Evolutionary conservation across 2,113 vertebrate genomes (phyloP), one percentile per base, ranked within the genome.

Genomic region (Candoia aspera): DNA sequence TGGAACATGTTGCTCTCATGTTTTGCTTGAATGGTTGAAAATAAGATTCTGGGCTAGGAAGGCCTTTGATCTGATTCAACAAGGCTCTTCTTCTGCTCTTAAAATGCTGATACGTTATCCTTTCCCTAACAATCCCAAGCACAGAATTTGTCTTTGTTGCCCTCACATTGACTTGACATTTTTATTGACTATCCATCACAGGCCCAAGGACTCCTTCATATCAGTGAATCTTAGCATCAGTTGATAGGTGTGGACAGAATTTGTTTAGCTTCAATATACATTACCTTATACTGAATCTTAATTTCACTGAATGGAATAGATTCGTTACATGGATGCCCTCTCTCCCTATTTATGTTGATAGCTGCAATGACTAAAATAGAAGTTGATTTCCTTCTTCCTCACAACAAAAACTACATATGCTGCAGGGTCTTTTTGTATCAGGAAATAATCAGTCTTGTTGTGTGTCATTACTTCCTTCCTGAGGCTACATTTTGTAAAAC

Each of bases 401-500:
- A 64, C 6, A 86, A 91, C 19, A 37, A 0, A 92, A 83, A 90
- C 8, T 42, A 29, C 54, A 12, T 90, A 86, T 94, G 93, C 90
- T 92, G 87, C 19, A 29, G 6, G 21, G 62, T 89, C 6, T 85
- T 93, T 94, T 94, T 64, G 4, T 33, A 68, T 86, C 88, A 68
- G 54, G 37, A 54, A 64, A 49, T 87, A 89, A 94, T 93, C 89
- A 89, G 17, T 91, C 94, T 92, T 8, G 2, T 57, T 90, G n/a
- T 89, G 49, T 90, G 92, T 62, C 46, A 23, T 93, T 54, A 42
- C 17, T 79, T 42, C 17, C 8, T 87, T 94, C 57, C 90, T 93
- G 90, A 93, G 24, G 89, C 84, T 96, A 91, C 91, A 95, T 92
- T 93, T 92, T 95, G 87, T 95, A 92, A 85, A 93, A 92, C 93